A percentile compares a stretch with the other conserved stretches of the same genome.
Conservation (phyloP, 2,797 vertebrate species). For the Bucorvus abyssinicus region DNA sequence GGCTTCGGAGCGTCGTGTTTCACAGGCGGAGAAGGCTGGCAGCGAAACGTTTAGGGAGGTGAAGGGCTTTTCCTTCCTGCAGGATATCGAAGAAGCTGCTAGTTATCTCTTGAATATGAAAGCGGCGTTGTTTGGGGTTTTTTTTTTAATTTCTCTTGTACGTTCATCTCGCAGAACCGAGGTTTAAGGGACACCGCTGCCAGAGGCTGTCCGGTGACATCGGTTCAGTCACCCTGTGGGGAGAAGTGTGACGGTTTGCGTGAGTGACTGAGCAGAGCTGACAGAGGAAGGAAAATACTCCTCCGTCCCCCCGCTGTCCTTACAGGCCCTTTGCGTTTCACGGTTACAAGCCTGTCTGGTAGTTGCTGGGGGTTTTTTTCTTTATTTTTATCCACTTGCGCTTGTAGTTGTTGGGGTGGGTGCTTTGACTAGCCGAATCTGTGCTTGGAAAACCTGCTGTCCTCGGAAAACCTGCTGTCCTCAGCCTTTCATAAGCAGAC, state of each 20-base stretch:
- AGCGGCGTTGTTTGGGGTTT: background rate
- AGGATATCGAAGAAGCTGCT: no score
- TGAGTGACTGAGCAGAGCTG: background rate
- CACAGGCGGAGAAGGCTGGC: background rate
- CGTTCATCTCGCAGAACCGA: fast-evolving
- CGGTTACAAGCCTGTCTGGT: background rate
- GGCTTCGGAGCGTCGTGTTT: background rate
- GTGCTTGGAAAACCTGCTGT: background rate
- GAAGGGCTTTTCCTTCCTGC: background rate
- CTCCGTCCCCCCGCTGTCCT: background rate
- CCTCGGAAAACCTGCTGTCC: background rate
- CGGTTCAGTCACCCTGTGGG: background rate
- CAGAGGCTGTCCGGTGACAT: background rate
- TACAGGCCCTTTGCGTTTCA: background rate
- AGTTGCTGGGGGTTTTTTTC: no score
- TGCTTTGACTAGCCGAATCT: background rate
- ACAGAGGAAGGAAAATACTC: background rate
- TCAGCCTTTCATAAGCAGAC: background rate
- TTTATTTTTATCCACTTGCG: background rate
- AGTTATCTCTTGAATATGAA: fast-evolving
- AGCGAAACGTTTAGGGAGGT: background rate
- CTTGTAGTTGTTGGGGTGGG: background rate
- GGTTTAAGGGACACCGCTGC: background rate
- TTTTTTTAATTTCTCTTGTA: background rate
- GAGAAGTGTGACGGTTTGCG: background rate